These are phyloP conservation scores for Xerus inauris DNA, from an alignment of 2,113 vertebrate species.

Conservation along the genomic window DNA sequence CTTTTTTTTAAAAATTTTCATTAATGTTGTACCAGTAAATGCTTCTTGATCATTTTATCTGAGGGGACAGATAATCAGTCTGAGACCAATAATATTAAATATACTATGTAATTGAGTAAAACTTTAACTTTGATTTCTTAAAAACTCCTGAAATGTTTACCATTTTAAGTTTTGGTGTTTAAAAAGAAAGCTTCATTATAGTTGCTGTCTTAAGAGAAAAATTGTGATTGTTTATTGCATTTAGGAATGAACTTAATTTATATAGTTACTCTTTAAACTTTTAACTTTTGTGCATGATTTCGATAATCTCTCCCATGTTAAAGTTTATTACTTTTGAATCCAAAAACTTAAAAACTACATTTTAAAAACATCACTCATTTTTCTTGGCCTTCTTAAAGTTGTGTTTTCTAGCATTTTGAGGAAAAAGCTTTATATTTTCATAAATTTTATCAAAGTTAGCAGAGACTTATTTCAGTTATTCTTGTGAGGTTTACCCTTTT, in stretches of 20 bases:
- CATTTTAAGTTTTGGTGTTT: neutral
- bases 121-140: neutral
- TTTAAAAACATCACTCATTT: slow-evolving; percentile 11
- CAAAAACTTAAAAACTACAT: neutral
- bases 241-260: neutral
- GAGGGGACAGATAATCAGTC: neutral
- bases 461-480: neutral
- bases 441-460: neutral
- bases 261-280: neutral
- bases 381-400: neutral
- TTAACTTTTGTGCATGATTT: neutral
- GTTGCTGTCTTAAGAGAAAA: neutral
- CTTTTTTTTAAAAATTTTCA: neutral
- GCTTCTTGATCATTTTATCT: neutral
- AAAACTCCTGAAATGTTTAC: neutral
- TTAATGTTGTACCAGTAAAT: neutral
- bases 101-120: neutral
- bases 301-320: neutral
- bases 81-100: neutral
- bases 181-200: neutral
- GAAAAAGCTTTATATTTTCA: neutral
- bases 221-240: neutral
- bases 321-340: neutral
- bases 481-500: slow-evolving; percentile 10
- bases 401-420: neutral